Evolutionary conservation across 2,113 vertebrate species (phyloP).

Genomic region (Athene noctua): DNA sequence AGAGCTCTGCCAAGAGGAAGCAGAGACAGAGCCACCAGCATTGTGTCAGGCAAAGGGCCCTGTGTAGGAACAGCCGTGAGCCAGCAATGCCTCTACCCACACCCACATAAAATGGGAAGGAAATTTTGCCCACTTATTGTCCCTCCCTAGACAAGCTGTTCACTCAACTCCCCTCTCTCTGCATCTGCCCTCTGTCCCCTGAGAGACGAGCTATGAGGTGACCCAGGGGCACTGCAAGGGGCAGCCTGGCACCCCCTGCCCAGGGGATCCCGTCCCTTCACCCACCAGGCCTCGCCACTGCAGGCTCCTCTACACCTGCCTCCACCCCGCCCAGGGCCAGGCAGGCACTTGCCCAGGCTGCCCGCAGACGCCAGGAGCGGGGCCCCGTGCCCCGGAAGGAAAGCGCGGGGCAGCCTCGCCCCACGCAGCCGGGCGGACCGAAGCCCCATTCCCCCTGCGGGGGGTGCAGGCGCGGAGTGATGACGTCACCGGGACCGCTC

Average conservation of each 20-base stretch:
- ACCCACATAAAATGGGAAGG: neutral
- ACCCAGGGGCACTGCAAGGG: accelerated
- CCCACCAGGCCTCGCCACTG: neutral
- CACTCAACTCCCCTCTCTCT: accelerated
- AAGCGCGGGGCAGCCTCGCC: accelerated
- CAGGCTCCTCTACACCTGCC: neutral
- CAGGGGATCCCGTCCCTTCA: neutral
- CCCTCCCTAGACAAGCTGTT: neutral
- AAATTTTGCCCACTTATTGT: no score
- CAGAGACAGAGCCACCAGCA: neutral
- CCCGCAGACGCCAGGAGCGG: accelerated
- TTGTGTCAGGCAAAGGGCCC: neutral
- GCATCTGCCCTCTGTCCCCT: neutral
- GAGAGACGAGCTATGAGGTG: accelerated
- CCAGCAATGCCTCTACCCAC: neutral
- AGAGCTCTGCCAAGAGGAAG: neutral
- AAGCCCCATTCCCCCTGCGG: accelerated
- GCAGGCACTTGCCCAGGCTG: neutral
- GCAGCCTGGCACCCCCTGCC: accelerated
- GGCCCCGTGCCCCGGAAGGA: accelerated
- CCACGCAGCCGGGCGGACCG: accelerated
- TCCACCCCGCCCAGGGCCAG: neutral
- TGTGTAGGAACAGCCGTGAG: accelerated
- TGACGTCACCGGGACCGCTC: neutral
- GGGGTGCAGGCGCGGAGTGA: neutral